A percentile compares a stretch with the other conserved stretches of the same genome.
phyloP scores from a whole-genome alignment of 37 sponge, comb jelly and placozoan species.

The Halichondria panicea region DNA sequence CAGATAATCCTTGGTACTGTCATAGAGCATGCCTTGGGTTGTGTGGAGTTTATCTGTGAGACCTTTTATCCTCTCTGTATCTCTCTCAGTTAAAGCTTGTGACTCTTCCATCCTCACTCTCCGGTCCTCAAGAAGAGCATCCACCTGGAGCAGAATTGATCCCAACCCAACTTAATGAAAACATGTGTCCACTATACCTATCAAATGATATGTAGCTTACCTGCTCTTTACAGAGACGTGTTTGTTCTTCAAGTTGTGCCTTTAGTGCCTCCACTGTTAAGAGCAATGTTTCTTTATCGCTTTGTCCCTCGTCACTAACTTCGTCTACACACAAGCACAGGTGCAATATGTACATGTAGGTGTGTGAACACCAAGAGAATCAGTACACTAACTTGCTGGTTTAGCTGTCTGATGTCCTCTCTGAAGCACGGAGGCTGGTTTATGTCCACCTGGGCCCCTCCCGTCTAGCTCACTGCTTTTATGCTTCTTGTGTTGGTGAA shows the following conservation, averaged over 20 bases:
- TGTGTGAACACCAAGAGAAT: neutral
- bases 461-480: neutral
- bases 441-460: conserved; percentile 80
- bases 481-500: conserved; percentile 18
- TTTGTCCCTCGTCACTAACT: neutral
- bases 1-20: conserved; percentile 96
- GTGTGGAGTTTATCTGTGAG: conserved; percentile 84
- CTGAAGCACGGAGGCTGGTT: conserved; percentile 7
- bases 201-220: conserved; percentile 15
- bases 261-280: conserved; percentile 87
- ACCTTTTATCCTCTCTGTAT: conserved; percentile 63
- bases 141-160: conserved; percentile 42
- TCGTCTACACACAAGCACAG: too few species aligned
- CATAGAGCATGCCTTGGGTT: conserved; percentile 90
- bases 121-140: conserved; percentile 89
- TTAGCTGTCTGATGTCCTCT: neutral
- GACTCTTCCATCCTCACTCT: conserved; percentile 75
- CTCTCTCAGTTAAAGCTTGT: conserved; percentile 65
- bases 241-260: conserved; percentile 94
- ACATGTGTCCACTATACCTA: neutral
- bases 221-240: conserved; percentile 88
- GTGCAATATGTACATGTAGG: too few species aligned
- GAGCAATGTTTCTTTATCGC: conserved; percentile 61
- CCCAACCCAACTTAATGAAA: neutral
- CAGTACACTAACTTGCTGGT: neutral